Base-by-base conservation (phyloP, 2,888 invertebrate species). In the Drosophila melanosoma region DNA sequence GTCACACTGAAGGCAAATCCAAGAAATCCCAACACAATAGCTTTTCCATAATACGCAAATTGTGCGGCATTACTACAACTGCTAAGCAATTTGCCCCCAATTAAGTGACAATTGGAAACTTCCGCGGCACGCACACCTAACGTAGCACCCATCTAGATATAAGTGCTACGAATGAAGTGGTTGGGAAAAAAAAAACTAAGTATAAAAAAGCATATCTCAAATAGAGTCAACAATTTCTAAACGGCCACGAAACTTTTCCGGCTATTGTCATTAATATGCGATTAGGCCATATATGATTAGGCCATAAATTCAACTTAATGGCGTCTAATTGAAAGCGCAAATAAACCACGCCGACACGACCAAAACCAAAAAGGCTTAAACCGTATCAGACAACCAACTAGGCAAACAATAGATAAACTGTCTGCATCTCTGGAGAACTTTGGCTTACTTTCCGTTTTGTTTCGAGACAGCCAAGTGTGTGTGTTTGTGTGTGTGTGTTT, bases 81-180 rank as follows among this genome's bases (percentile, higher is more conserved):
- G 15, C 35, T 23, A 60, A 58, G 76, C 58, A 71, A 49, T 51
- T 35, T 71, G 80, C 61, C 64, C 70, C 83, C 89, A 87, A 84
- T 84, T 84, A 89, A 81, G 52, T 71, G 69, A 84, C 89, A 84
- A 84, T 89, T 89, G 35, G 89, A 35, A 74, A 61, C 73, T 77
- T 67, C 66, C 66, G 64, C 61, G 66, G 60, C 79, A 79, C 79
- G 79, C 81, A 72, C 59, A 70, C 60, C 70, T 51, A 42, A 49
- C 35, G 11, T 52, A 51, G 35, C 40, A 26, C 17, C 42, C 32
- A 36, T 32, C 20, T 52, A 32, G 8, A 35, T 45, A 29, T 11
- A 26, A 54, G 12, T 48, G 33, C 12, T 23, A n/a, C 40, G 29
- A 56, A 48, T 45, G 56, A 61, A 51, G 52, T 60, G 67, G n/a